Evolutionary conservation across 2,113 vertebrate genomes (phyloP), one percentile per base, ranked within the genome.

Genomic region (Panthera tigris): DNA sequence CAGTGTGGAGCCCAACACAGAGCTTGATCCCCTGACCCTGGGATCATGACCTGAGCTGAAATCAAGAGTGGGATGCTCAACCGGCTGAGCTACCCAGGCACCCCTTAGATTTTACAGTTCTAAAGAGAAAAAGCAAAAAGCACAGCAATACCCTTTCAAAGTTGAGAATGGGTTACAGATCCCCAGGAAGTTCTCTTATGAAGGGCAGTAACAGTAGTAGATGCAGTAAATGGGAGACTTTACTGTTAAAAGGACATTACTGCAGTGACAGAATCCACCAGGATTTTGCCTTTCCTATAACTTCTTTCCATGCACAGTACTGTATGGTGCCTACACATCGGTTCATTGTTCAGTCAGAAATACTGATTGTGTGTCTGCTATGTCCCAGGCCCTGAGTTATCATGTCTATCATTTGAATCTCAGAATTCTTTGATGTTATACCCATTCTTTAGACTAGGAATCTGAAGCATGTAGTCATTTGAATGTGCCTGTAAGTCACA

Each of bases 351-450:
- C 63, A 31, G 36, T 94, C 45, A 79, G 31, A 78, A 82, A 36
- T 33, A 39, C n/a, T 31, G 52, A 45, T 5, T 33, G 48, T 69
- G 2, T 63, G 29, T 94, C 69, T 85, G 1, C 36, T 39, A 0
- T 68, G 25, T 96, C 36, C 36, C n/a, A 85, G 27, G 68, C 66
- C 36, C 50, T 50, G 74, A 63, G 23, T 66, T 86, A 25, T 73
- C 88, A 80, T 50, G 27, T 83, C 33, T 87, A 19, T 74, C 71
- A 66, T 84, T 85, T 73, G 45, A 94, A 55, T 55, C 27, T 89
- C 45, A 86, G 4, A 48, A 1, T 81, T 94, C 23, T 97, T 81
- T 94, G 83, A 83, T 23, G 36, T 88, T 39, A 71, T 83, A 66
- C 63, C 55, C 11, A 19, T 83, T 89, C 92, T 89, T 87, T n/a